Evolutionary conservation across 2,888 invertebrate species (phyloP).

Genomic region (Callinectes sapidus): DNA sequence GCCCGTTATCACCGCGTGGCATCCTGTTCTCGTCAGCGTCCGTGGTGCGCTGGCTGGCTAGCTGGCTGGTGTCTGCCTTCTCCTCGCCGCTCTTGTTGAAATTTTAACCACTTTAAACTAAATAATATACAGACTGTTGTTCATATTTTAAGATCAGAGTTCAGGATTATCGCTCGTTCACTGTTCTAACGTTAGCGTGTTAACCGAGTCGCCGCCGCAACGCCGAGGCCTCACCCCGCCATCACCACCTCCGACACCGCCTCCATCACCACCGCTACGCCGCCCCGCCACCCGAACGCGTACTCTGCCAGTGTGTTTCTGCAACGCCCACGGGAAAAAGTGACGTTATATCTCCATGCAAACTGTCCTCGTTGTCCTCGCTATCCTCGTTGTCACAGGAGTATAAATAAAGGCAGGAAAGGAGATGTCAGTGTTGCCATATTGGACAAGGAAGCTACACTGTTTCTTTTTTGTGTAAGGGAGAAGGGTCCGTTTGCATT

Average conservation of each 20-base stretch:
- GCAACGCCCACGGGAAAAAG: not conserved
- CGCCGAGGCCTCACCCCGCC: slow-evolving; percentile 5
- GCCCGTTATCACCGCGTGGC: not conserved
- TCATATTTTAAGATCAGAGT: slow-evolving; percentile 36
- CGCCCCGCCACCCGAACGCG: slow-evolving; percentile 12
- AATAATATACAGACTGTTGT: slow-evolving; percentile 36
- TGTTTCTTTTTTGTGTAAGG: not conserved
- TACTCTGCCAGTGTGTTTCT: slow-evolving; percentile 3
- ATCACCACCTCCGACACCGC: not conserved
- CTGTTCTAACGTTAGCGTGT: slow-evolving; percentile 30
- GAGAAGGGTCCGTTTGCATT: not conserved
- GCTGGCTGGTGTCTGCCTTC: not conserved
- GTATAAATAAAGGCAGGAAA: not conserved
- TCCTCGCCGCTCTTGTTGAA: slow-evolving; percentile 35
- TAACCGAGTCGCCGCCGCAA: slow-evolving; percentile 18
- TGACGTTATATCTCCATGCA: not conserved
- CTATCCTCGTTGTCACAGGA: not conserved
- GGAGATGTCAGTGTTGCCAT: not conserved
- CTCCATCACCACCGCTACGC: not conserved
- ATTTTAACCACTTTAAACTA: slow-evolving; percentile 31
- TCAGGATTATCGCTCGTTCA: slow-evolving; percentile 33
- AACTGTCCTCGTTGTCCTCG: not conserved
- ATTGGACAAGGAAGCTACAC: not conserved
- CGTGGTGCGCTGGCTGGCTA: not conserved
- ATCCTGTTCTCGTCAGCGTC: not conserved